Evolutionary conservation across 2,888 invertebrate species (phyloP).

Genomic region (Achlya flavicornis): DNA sequence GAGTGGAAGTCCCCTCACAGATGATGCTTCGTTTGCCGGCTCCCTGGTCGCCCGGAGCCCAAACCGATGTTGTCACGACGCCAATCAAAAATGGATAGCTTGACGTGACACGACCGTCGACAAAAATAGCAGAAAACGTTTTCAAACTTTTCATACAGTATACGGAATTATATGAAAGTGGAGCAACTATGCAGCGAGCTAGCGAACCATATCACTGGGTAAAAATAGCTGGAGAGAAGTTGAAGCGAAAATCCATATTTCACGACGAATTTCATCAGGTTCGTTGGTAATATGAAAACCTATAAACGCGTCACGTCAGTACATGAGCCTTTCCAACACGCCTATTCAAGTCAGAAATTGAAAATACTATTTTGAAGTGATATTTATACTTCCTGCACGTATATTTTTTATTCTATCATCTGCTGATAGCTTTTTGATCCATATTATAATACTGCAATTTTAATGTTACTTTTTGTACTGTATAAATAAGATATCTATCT

Average conservation of each 20-base stretch:
- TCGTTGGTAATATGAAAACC: constrained; percentile 33
- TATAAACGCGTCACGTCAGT: constrained; percentile 46
- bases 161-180: background rate
- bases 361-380: background rate
- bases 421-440: background rate
- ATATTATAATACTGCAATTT: too few species aligned
- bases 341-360: background rate
- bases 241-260: background rate
- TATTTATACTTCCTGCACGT: background rate
- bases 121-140: constrained; percentile 8
- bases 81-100: constrained; percentile 31
- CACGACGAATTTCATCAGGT: constrained; percentile 32
- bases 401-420: background rate
- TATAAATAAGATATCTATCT: background rate
- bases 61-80: constrained; percentile 22
- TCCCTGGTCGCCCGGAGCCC: constrained; percentile 9
- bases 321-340: constrained; percentile 7
- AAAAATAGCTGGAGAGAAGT: background rate
- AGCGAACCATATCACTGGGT: constrained; percentile 25
- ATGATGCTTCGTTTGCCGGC: constrained; percentile 5
- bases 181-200: constrained; percentile 13
- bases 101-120: background rate
- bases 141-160: background rate
- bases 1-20: constrained; percentile 11
- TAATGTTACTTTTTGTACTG: background rate